Conservation (phyloP, 64 coral and sea anemone species). For the Pachyseris speciosa region DNA sequence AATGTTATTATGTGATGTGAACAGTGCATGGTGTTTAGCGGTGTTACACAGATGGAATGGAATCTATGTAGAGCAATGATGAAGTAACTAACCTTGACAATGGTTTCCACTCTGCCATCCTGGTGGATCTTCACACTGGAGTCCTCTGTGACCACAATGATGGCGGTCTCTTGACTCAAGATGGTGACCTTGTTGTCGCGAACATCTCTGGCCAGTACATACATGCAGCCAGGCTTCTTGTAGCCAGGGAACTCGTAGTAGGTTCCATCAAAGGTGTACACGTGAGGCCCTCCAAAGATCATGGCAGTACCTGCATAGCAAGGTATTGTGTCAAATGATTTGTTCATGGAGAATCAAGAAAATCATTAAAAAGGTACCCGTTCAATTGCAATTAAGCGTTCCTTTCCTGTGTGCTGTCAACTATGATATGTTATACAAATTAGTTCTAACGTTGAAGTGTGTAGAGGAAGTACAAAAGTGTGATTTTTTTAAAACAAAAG, state of each 20-base stretch:
- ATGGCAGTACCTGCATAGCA: slow-evolving; percentile 80
- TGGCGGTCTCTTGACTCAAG: slow-evolving; percentile 93
- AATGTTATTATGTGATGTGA: no score
- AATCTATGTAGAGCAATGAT: not conserved
- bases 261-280: slow-evolving; percentile 90
- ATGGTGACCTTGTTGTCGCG: slow-evolving; percentile 92
- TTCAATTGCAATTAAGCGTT: not conserved
- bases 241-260: slow-evolving; percentile 96
- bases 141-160: slow-evolving; percentile 85
- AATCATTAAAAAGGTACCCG: no score
- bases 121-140: slow-evolving; percentile 86
- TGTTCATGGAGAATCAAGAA: no score
- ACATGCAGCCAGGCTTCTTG: slow-evolving; percentile 80
- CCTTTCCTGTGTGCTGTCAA: not conserved
- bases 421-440: no score
- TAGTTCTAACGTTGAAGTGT: not conserved
- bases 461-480: not conserved
- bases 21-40: no score
- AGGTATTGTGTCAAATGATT: not conserved
- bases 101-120: slow-evolving; percentile 75
- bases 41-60: no score
- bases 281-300: slow-evolving; percentile 94
- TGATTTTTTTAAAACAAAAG: not conserved
- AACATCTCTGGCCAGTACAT: slow-evolving; percentile 88
- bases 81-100: slow-evolving; percentile 59